A percentile compares a stretch with the other conserved stretches of the same genome.
Conservation (phyloP, 2,888 invertebrate species). For the Rhogogaster chlorosoma region DNA sequence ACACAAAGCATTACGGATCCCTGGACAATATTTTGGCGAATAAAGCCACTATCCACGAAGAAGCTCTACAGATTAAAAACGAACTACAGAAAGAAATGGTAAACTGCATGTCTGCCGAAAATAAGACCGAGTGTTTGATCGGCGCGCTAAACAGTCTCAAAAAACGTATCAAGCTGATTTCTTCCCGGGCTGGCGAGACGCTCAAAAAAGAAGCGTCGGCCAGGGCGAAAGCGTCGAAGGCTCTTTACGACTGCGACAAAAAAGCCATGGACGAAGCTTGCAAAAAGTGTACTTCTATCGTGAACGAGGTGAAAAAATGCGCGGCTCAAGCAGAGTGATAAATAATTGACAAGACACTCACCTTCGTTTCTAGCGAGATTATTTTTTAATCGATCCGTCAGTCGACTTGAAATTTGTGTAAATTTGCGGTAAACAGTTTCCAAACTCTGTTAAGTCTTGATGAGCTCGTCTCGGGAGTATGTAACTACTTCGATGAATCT, state of each 20-base stretch:
- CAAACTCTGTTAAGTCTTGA: background rate
- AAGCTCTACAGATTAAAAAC: conserved; percentile 29
- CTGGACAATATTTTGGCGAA: conserved; percentile 30
- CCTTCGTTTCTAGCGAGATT: background rate
- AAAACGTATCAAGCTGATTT: background rate
- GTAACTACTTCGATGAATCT: background rate
- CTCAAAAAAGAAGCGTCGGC: conserved; percentile 1
- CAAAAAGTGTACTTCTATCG: background rate
- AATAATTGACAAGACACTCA: too few species aligned
- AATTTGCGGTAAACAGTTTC: background rate
- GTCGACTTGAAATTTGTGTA: background rate
- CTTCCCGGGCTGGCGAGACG: background rate
- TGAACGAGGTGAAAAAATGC: conserved; percentile 21
- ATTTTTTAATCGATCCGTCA: background rate
- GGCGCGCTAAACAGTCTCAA: background rate
- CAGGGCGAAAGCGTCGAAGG: conserved; percentile 18
- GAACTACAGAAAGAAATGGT: background rate
- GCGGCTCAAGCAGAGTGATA: background rate
- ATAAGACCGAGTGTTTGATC: conserved; percentile 21
- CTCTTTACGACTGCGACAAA: conserved; percentile 29
- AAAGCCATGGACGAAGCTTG: conserved; percentile 26
- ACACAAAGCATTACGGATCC: conserved; percentile 18
- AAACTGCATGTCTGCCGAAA: conserved; percentile 25
- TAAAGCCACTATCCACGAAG: conserved; percentile 16
- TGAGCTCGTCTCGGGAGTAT: background rate